These are phyloP conservation scores for Euproctis similis DNA, from an alignment of 2,888 invertebrate genomes.

Conservation along the genomic window DNA sequence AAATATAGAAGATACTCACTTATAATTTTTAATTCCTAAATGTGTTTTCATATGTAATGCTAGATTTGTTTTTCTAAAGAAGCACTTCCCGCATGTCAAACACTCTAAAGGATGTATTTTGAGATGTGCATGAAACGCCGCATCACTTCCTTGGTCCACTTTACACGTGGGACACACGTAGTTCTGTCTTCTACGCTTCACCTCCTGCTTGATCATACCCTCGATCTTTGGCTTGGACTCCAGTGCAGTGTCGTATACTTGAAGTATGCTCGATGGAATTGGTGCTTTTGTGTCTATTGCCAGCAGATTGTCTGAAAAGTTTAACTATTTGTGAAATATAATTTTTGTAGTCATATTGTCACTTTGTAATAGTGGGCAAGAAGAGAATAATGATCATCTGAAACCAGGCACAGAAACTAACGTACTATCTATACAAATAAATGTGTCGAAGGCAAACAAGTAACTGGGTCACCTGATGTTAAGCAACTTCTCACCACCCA, in stretches of 20 bases:
- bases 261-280: slow-evolving; percentile 42
- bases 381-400: too few relatives aligned
- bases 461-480: too few relatives aligned
- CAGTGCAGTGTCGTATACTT: slow-evolving; percentile 45
- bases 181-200: slow-evolving; percentile 44
- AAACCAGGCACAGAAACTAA: too few relatives aligned
- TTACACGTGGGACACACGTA: slow-evolving; percentile 61
- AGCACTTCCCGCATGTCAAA: slow-evolving; percentile 86
- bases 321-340: slow-evolving; percentile 1
- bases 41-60: slow-evolving; percentile 88
- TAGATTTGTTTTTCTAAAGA: slow-evolving; percentile 82
- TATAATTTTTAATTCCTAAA: slow-evolving; percentile 83
- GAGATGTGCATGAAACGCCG: slow-evolving; percentile 82
- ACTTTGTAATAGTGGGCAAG: too few relatives aligned
- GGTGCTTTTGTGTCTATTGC: slow-evolving; percentile 48
- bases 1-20: slow-evolving; percentile 48
- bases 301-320: slow-evolving; percentile 38
- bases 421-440: too few relatives aligned
- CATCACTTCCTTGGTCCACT: slow-evolving; percentile 80
- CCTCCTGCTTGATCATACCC: slow-evolving; percentile 63
- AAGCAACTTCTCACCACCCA: too few relatives aligned
- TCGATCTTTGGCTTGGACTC: slow-evolving; percentile 65
- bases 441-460: too few relatives aligned
- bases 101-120: slow-evolving; percentile 89
- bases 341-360: background rate